phyloP scores from a whole-genome alignment of 2,888 invertebrate species.

The Agonum fuliginosum region DNA sequence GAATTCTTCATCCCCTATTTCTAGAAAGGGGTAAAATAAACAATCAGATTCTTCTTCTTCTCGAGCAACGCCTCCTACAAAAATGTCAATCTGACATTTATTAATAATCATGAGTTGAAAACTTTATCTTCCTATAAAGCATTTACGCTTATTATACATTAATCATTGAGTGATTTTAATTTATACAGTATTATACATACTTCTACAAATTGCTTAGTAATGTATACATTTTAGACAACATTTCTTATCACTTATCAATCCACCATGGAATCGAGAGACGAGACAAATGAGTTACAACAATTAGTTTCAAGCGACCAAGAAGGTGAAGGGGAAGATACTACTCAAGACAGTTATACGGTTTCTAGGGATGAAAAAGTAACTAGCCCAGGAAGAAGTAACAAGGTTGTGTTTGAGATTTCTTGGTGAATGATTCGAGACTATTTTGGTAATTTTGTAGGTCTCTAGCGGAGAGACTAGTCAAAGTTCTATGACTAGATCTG shows the following conservation, averaged over 20 bases:
- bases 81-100: constrained; percentile 51
- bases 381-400: constrained; percentile 70
- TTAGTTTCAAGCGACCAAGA: constrained; percentile 71
- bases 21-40: not conserved
- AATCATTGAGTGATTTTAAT: constrained; percentile 23
- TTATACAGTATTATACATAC: constrained; percentile 22
- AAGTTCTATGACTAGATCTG: constrained; percentile 69
- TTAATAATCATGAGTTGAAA: constrained; percentile 51
- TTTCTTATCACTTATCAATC: not conserved
- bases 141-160: constrained; percentile 47
- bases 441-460: constrained; percentile 66
- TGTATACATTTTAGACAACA: constrained; percentile 8
- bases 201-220: constrained; percentile 9
- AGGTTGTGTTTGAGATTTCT: constrained; percentile 64
- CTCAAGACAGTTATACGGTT: constrained; percentile 69
- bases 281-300: constrained; percentile 72
- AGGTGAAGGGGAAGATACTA: constrained; percentile 72
- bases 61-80: constrained; percentile 3
- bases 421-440: not conserved
- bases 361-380: constrained; percentile 70
- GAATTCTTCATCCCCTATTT: not conserved
- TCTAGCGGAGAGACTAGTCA: constrained; percentile 72
- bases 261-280: constrained; percentile 71
- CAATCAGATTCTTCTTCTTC: not conserved
- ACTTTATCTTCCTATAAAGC: constrained; percentile 29